A percentile compares a stretch with the other conserved stretches of the same genome.
Evolutionary conservation across 1,140 invertebrate genomes (phyloP).

Genomic region (Pomacea maculata): DNA sequence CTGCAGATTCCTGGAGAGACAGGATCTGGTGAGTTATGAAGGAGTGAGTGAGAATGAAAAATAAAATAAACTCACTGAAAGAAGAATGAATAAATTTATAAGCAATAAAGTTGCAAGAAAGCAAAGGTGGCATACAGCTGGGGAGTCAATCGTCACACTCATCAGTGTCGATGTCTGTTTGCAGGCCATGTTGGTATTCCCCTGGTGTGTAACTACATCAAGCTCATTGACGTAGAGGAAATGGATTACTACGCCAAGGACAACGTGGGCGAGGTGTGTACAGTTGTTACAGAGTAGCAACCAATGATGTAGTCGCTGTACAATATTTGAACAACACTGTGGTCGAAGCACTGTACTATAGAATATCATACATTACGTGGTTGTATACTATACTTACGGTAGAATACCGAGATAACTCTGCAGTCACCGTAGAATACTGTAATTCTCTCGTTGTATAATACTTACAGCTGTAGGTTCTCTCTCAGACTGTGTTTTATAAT

Average conservation of each 20-base stretch:
- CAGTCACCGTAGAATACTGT: too few relatives aligned
- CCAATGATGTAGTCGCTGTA: background rate
- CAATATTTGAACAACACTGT: background rate
- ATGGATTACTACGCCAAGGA: constrained; percentile 91
- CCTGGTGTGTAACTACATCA: constrained; percentile 89
- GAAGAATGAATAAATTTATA: too few relatives aligned
- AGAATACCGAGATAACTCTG: too few relatives aligned
- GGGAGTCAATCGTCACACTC: background rate
- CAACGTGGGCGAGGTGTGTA: constrained; percentile 59
- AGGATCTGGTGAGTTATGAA: constrained; percentile 73
- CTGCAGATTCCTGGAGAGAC: constrained; percentile 92
- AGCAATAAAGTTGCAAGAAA: too few relatives aligned
- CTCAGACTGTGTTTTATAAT: too few relatives aligned
- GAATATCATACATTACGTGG: too few relatives aligned
- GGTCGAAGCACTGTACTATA: background rate
- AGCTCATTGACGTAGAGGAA: constrained; percentile 96
- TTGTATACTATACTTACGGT: too few relatives aligned
- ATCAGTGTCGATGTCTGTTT: constrained; percentile 2
- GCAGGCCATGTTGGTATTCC: constrained; percentile 88
- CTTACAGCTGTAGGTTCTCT: too few relatives aligned
- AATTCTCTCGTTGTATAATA: too few relatives aligned
- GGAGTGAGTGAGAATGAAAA: background rate
- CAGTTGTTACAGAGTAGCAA: background rate
- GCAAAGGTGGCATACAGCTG: too few relatives aligned
- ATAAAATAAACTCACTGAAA: too few relatives aligned